Evolutionary conservation across 2,888 invertebrate genomes (phyloP), one percentile per base, ranked within the genome.

Genomic region (Eupithecia dodoneata): DNA sequence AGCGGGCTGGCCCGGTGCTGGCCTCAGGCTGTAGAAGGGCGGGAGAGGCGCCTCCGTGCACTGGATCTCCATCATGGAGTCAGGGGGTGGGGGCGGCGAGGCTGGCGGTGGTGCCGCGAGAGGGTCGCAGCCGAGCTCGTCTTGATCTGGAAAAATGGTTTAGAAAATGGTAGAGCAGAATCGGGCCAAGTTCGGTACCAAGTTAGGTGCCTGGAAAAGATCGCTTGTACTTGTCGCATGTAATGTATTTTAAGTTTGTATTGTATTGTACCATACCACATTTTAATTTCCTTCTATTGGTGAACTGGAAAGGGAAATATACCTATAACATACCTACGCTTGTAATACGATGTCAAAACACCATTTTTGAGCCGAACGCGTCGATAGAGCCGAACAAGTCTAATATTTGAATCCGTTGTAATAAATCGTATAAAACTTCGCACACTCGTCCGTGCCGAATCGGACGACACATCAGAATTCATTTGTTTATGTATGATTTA

Each of bases 21-120:
- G 96, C 80, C 96, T 94, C 81, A 98, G 93, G 81, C 97, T 96
- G 94, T 98, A 98, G 83, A 98, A 96, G 74, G 97, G 97, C 13
- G 98, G 98, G 77, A 98, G 94, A 44, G 97, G 96, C 73, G 96
- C 95, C 87, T 98, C 98, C 81, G 97, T 97, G 89, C 97, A 96
- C 91, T 98, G 98, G 88, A 98, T 97, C 90, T 98, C 98, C 80
- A 98, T 96, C 85, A 97, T 93, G 7, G 92, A 83, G 82, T 94
- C 94, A 0, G 94, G 92, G 0, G 93, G 91, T 0, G 96, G 95
- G 55, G 96, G 96, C 0, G 95, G 94, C 0, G 96, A 95, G 0
- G 93, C 91, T 0, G 95, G 92, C 0, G 96, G 96, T 0, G 96
- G 95, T 63, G 96, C 96, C 13, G 94, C 93, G 65, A 97, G 88